Conservation (phyloP, 2,113 vertebrate genomes). For the Prionailurus viverrinus region DNA sequence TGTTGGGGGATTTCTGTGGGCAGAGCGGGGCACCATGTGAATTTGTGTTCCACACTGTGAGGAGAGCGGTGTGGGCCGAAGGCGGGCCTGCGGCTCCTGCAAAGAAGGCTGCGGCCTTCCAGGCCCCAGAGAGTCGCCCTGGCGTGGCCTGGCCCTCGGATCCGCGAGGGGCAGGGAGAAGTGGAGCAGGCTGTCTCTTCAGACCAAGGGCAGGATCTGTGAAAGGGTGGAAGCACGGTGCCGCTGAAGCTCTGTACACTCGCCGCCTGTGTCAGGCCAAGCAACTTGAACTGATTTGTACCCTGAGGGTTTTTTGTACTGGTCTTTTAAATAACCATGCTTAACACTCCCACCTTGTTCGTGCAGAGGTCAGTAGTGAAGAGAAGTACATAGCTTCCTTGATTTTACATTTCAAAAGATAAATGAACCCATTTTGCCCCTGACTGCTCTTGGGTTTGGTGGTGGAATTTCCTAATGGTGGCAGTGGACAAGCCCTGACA, state of each 20-base stretch:
- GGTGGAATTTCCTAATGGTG: not conserved
- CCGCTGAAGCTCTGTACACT: not conserved
- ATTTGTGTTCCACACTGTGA: not conserved
- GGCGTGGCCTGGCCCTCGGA: not conserved
- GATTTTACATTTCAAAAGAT: not conserved
- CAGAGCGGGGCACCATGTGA: not conserved
- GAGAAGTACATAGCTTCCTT: not conserved
- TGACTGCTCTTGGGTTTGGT: not conserved
- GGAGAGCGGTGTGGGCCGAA: not conserved
- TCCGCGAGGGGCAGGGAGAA: not conserved
- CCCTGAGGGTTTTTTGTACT: not conserved
- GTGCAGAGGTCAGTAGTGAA: not conserved
- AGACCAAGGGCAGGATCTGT: not conserved
- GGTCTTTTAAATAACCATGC: not conserved
- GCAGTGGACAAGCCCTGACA: not conserved
- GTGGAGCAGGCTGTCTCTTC: rapidly evolving
- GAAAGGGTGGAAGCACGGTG: not conserved
- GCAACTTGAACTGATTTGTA: not conserved
- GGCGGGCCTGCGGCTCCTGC: not conserved
- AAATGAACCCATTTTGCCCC: not conserved
- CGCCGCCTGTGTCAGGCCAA: not conserved
- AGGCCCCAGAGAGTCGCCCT: not conserved
- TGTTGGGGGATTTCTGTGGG: not conserved
- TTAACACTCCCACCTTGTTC: not conserved
- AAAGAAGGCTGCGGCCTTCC: not conserved